phyloP scores from a whole-genome alignment of 2,797 vertebrate genomes.

The Sphenodon punctatus region DNA sequence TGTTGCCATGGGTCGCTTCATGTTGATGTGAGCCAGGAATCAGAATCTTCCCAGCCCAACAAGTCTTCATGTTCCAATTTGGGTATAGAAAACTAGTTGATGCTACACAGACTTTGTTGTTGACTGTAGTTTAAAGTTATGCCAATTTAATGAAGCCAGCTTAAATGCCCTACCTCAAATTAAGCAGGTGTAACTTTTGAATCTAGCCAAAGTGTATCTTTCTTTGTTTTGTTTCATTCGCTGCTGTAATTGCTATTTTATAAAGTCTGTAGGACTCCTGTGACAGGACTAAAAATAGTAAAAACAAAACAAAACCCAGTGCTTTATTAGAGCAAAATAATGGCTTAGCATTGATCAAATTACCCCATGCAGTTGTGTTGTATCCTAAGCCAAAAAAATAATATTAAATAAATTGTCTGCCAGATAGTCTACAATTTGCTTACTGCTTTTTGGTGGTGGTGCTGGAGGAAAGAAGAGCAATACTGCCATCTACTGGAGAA shows the following conservation, averaged over 20 bases:
- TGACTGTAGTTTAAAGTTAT: rapidly evolving
- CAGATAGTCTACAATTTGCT: neutral
- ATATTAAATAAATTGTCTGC: neutral
- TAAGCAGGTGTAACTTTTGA: neutral
- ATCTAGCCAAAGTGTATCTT: neutral
- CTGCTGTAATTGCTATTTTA: too few relatives aligned
- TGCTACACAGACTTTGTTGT: rapidly evolving
- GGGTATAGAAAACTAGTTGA: rapidly evolving
- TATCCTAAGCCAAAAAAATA: too few relatives aligned
- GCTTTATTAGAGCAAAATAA: neutral
- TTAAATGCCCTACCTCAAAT: neutral
- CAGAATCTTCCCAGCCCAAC: too few relatives aligned
- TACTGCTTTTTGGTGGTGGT: neutral
- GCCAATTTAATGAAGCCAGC: neutral
- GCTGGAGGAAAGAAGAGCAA: neutral
- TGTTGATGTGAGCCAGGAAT: too few relatives aligned
- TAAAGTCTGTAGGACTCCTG: too few relatives aligned
- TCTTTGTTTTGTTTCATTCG: rapidly evolving
- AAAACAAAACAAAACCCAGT: too few relatives aligned
- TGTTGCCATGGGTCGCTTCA: too few relatives aligned
- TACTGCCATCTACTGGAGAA: slow-evolving; percentile 26
- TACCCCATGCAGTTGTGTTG: rapidly evolving
- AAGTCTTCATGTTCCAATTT: too few relatives aligned
- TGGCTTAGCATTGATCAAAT: rapidly evolving
- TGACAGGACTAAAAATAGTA: too few relatives aligned